Conservation (phyloP, 2,113 vertebrate species). For the Jacana jacana region DNA sequence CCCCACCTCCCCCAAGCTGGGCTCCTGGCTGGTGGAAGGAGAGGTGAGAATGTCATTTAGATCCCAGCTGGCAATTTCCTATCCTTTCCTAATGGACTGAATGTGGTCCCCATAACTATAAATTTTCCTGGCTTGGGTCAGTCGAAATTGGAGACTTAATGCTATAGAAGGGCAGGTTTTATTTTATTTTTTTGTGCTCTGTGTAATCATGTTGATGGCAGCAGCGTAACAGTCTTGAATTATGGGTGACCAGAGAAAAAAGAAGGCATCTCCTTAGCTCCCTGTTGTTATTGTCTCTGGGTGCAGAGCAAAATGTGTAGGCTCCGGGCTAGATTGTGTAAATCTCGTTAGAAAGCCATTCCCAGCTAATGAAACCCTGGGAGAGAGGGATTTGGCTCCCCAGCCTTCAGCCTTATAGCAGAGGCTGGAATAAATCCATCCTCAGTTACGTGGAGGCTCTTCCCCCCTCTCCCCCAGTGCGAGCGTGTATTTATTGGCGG, state of each 20-base stretch:
- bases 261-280: constrained; percentile 25
- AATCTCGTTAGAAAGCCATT: constrained; percentile 64
- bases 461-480: neutral
- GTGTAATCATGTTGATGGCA: neutral
- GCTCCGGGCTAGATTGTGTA: constrained; percentile 35
- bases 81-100: neutral
- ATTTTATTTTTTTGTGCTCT: neutral
- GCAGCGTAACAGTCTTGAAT: neutral
- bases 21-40: neutral
- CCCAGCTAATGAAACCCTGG: constrained; percentile 68
- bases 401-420: constrained; percentile 4
- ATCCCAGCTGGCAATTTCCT: constrained; percentile 3
- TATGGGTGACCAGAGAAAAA: neutral
- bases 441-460: neutral
- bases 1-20: neutral
- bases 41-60: neutral
- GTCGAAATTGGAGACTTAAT: neutral
- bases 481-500: neutral
- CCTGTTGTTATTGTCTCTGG: constrained; percentile 42
- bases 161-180: neutral
- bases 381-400: constrained; percentile 51
- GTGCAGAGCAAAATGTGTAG: constrained; percentile 28
- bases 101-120: neutral
- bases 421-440: constrained; percentile 55
- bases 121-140: constrained; percentile 7